Percentiles rank a stretch among this genome's conserved stretches.
phyloP scores from a whole-genome alignment of 2,888 invertebrate genomes.

The Hyposoter didymator region DNA sequence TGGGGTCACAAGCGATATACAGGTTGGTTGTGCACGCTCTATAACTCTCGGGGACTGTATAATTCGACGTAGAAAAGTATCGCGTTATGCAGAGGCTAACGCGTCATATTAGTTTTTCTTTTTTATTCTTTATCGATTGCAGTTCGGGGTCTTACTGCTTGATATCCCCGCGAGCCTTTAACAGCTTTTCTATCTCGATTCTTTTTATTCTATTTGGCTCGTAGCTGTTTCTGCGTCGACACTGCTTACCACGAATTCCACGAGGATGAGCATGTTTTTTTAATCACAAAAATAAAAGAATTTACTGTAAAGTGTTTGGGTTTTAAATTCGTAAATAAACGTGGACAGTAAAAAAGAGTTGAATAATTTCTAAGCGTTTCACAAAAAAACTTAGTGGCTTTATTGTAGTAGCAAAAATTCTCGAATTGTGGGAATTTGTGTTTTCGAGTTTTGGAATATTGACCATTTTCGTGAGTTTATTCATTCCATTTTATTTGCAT shows the following conservation, averaged over 20 bases:
- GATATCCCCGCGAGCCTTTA: background rate
- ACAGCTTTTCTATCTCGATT: background rate
- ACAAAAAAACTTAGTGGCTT: no score
- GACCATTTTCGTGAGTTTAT: no score
- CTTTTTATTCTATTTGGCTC: background rate
- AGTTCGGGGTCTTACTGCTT: background rate
- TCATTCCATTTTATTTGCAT: no score
- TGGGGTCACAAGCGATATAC: background rate
- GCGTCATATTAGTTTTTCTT: background rate
- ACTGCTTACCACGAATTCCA: background rate
- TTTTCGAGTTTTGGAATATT: no score
- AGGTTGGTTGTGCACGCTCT: constrained; percentile 2
- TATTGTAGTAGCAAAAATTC: no score
- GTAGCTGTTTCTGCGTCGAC: background rate
- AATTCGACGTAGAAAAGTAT: background rate
- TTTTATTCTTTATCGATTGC: constrained; percentile 5
- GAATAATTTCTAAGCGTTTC: no score
- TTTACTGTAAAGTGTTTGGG: background rate
- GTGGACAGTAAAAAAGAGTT: no score
- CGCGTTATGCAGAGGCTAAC: constrained; percentile 2
- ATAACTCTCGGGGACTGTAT: constrained; percentile 12
- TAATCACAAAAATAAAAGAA: background rate
- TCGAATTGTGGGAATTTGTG: no score
- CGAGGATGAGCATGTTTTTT: background rate
- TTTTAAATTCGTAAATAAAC: no score